Percentiles rank a stretch among this genome's conserved stretches.
These are phyloP conservation scores for Ptiloglossa arizonensis DNA, from an alignment of 1,140 invertebrate genomes.

Conservation along the genomic window DNA sequence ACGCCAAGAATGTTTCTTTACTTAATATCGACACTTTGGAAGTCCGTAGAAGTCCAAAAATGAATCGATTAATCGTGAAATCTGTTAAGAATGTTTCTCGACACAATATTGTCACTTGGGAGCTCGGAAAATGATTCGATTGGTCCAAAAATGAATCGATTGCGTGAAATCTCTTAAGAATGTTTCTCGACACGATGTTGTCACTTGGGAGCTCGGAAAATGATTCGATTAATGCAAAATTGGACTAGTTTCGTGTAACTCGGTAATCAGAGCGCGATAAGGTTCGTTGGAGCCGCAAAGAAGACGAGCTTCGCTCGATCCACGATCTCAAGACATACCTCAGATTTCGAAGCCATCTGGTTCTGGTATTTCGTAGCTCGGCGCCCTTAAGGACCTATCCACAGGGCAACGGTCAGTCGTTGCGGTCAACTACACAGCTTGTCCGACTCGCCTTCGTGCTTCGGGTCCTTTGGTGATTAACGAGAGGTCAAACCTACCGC, in stretches of 20 bases:
- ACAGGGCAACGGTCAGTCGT: constrained; percentile 69
- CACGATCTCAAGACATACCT: constrained; percentile 26
- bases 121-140: too few relatives aligned
- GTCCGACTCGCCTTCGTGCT: constrained; percentile 75
- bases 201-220: too few relatives aligned
- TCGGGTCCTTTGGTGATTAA: constrained; percentile 80
- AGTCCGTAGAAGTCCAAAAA: too few relatives aligned
- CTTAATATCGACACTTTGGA: too few relatives aligned
- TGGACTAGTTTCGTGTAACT: neutral
- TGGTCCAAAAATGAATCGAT: too few relatives aligned
- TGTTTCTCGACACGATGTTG: too few relatives aligned
- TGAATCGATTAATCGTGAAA: too few relatives aligned
- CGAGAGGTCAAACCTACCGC: constrained; percentile 77
- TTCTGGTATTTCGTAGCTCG: constrained; percentile 50
- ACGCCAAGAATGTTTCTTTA: too few relatives aligned
- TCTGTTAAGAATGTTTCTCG: too few relatives aligned
- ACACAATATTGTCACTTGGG: too few relatives aligned
- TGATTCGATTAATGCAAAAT: too few relatives aligned
- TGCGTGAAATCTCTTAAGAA: too few relatives aligned
- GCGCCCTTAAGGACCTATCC: constrained; percentile 68
- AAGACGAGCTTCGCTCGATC: neutral
- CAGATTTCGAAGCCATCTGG: constrained; percentile 56
- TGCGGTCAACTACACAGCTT: constrained; percentile 80
- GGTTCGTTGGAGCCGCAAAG: neutral
- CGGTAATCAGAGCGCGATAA: constrained; percentile 12